Conservation (phyloP, 2,888 invertebrate species). For the Ptilodon capucinus region DNA sequence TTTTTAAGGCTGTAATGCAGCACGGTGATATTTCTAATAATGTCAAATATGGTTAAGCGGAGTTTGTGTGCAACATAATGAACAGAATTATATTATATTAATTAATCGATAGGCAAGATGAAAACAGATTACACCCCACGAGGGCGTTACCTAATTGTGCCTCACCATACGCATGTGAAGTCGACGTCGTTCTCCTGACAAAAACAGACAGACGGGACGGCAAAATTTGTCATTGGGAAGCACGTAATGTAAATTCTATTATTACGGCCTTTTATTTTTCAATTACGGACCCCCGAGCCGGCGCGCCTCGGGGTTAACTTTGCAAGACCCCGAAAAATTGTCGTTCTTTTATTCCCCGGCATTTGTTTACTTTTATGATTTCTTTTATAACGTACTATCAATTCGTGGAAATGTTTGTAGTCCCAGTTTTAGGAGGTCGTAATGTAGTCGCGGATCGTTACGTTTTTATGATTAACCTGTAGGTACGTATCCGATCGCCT, state of each 20-base stretch:
- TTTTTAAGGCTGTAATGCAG: too few species aligned
- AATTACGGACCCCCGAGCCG: constrained; percentile 73
- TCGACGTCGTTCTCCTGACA: constrained; percentile 72
- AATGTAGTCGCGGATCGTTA: background rate
- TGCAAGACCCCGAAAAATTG: constrained; percentile 54
- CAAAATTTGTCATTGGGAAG: constrained; percentile 77
- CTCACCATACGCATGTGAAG: constrained; percentile 43
- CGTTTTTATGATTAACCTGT: background rate
- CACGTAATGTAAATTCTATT: constrained; percentile 82
- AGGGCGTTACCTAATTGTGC: constrained; percentile 45
- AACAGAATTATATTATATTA: too few species aligned
- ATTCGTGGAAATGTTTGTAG: background rate
- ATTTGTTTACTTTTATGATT: constrained; percentile 33
- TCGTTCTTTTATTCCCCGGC: constrained; percentile 37
- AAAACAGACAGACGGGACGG: constrained; percentile 71
- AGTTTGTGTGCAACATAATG: too few species aligned
- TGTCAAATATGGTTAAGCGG: too few species aligned
- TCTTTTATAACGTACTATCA: constrained; percentile 8
- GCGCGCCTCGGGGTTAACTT: constrained; percentile 73
- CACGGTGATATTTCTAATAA: too few species aligned
- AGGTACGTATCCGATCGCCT: background rate
- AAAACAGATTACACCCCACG: constrained; percentile 20
- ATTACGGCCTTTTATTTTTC: constrained; percentile 82
- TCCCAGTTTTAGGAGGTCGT: background rate
- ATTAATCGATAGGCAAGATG: background rate